Conservation (phyloP, 2,113 vertebrate species). For the Marcusenius ussheri region DNA sequence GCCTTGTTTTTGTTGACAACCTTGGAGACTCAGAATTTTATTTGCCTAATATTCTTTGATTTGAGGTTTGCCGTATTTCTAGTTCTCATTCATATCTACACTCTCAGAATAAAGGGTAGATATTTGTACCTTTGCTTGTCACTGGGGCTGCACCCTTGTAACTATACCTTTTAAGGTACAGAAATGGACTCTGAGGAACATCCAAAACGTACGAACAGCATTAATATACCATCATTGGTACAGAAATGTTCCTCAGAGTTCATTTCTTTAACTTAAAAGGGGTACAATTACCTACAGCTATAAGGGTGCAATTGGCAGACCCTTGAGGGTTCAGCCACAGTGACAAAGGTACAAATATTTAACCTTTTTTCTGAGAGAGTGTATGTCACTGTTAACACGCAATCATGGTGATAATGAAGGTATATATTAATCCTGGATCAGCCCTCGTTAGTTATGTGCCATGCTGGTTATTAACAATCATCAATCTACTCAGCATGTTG, state of each 20-base stretch:
- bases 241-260: not conserved
- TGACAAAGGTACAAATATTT: not conserved
- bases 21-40: not conserved
- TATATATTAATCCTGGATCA: not conserved
- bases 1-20: not conserved
- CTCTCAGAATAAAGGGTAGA: not conserved
- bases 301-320: not conserved
- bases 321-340: not conserved
- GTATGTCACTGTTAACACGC: not conserved
- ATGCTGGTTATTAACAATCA: not conserved
- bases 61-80: not conserved
- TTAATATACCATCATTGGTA: not conserved
- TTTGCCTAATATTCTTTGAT: not conserved
- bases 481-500: not conserved
- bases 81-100: not conserved
- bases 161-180: not conserved
- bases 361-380: not conserved
- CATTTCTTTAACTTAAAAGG: not conserved
- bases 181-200: not conserved
- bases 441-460: not conserved
- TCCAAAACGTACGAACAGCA: not conserved
- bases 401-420: not conserved
- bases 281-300: not conserved
- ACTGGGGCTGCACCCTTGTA: not conserved
- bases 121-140: not conserved